Conservation (phyloP, 2,888 invertebrate species). For the Lottia scabra region DNA sequence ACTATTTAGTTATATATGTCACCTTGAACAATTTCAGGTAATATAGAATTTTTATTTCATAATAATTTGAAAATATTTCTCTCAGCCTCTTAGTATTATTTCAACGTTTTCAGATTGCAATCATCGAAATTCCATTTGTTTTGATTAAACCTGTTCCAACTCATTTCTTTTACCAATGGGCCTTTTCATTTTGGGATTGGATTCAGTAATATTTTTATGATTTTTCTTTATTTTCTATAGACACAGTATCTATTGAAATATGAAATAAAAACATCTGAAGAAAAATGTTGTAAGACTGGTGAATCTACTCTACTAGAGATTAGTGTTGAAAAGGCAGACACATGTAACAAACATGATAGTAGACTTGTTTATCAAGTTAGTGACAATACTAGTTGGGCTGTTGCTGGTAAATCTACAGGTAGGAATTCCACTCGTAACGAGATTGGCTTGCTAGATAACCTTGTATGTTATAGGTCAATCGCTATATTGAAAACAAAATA, state of each 20-base stretch:
- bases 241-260: conserved; percentile 82
- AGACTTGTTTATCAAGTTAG: conserved; percentile 91
- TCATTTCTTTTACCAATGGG: conserved; percentile 6
- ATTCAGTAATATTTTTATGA: too few species aligned
- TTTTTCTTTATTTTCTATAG: conserved; percentile 69
- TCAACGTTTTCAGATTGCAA: too few species aligned
- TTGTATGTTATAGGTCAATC: too few species aligned
- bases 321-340: conserved; percentile 47
- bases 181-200: too few species aligned
- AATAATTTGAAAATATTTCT: too few species aligned
- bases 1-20: conserved; percentile 78
- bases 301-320: conserved; percentile 77
- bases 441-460: too few species aligned
- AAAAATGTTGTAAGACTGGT: conserved; percentile 88
- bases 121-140: too few species aligned
- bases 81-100: too few species aligned
- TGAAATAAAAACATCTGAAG: conserved; percentile 80
- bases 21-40: conserved; percentile 84
- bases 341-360: conserved; percentile 70
- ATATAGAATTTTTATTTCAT: too few species aligned
- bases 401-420: conserved; percentile 91
- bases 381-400: conserved; percentile 93
- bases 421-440: too few species aligned
- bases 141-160: too few species aligned
- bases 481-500: too few species aligned